These are phyloP conservation scores for Andrena praecox DNA, from an alignment of 2,888 invertebrate species.

Conservation along the genomic window DNA sequence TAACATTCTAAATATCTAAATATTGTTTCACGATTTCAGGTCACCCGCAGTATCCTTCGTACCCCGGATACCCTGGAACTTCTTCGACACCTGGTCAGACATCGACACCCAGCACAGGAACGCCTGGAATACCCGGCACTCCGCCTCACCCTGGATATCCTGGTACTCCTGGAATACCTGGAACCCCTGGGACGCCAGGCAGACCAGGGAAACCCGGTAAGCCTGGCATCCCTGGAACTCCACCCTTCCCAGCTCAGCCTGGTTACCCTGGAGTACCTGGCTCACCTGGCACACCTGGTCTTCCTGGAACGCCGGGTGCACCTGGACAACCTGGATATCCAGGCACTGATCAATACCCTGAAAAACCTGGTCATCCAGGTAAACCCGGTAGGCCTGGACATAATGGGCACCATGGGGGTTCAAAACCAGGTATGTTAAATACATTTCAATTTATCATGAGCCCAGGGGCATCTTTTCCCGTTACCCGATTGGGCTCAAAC, in stretches of 20 bases:
- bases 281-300: slow-evolving; percentile 23
- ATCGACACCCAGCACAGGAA: too few relatives aligned
- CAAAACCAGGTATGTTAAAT: too few relatives aligned
- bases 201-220: slow-evolving; percentile 71
- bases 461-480: too few relatives aligned
- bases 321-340: slow-evolving; percentile 77
- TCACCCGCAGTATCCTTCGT: slow-evolving; percentile 38
- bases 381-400: slow-evolving; percentile 16
- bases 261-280: slow-evolving; percentile 31
- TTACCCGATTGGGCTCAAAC: too few relatives aligned
- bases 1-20: too few relatives aligned
- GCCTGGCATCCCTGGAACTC: slow-evolving; percentile 52
- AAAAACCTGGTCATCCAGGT: slow-evolving; percentile 76
- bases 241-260: slow-evolving; percentile 60
- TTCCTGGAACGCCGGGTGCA: slow-evolving; percentile 71
- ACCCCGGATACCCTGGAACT: slow-evolving; percentile 28
- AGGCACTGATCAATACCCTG: slow-evolving; percentile 51
- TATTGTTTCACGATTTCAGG: too few relatives aligned
- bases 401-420: too few relatives aligned
- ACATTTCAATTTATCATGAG: too few relatives aligned
- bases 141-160: too few relatives aligned
- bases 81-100: too few relatives aligned
- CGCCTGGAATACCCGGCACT: too few relatives aligned
- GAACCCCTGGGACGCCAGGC: slow-evolving; percentile 65
- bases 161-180: slow-evolving; percentile 11